Evolutionary conservation across 2,888 invertebrate species (phyloP).

Genomic region (Ischnura elegans): DNA sequence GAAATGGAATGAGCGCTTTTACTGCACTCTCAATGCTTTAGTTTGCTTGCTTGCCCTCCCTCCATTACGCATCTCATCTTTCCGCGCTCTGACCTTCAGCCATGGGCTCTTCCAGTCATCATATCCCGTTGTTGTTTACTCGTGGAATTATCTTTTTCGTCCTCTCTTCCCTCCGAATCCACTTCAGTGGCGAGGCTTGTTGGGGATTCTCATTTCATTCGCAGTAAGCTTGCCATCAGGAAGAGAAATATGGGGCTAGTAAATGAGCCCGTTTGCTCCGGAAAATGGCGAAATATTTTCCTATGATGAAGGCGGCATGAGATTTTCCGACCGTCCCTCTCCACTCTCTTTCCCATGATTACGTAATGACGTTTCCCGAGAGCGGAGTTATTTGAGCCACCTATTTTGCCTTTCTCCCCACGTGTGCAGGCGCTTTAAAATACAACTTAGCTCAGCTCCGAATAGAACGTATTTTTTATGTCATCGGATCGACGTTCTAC

Average conservation of each 20-base stretch:
- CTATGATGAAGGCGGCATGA: neutral
- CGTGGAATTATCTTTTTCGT: neutral
- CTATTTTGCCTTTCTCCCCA: neutral
- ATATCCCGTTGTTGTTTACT: neutral
- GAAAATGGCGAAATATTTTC: constrained; percentile 9
- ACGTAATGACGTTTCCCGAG: neutral
- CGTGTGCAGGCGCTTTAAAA: neutral
- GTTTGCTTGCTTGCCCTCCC: neutral
- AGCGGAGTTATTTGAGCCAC: neutral
- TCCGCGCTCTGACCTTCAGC: neutral
- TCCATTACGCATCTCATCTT: neutral
- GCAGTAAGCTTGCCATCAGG: neutral
- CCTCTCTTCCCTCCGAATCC: neutral
- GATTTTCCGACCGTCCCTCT: neutral
- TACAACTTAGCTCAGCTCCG: too few relatives aligned
- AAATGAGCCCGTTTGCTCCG: neutral
- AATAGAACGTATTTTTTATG: too few relatives aligned
- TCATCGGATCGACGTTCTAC: too few relatives aligned
- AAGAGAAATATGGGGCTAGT: neutral
- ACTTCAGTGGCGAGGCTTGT: neutral
- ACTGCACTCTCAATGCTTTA: neutral
- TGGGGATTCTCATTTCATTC: neutral
- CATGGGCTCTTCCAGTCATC: neutral
- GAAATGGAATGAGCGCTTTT: neutral
- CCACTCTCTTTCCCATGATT: neutral